Evolutionary conservation across 2,113 vertebrate species (phyloP), one percentile per base, ranked within the genome.

Genomic region (Chloebia gouldiae): DNA sequence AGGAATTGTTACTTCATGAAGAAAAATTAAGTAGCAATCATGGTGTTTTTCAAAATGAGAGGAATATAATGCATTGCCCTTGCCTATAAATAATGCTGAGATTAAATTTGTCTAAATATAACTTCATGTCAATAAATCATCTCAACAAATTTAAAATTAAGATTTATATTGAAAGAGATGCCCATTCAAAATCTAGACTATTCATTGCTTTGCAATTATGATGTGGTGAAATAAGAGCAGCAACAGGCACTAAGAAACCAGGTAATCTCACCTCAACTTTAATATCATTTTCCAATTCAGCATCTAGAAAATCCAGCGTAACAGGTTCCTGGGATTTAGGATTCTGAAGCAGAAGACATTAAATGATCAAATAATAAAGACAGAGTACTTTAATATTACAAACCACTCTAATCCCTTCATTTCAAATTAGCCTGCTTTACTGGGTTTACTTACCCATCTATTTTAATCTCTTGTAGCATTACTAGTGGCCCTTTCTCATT

Each of bases 291-390:
- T 99, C 99, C 93, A 99, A 86, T 87, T 99, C 99, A 27, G 99
- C 99, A 93, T 99, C 99, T 78, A 99, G 98, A 84, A 99, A 99
- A 98, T 99, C 99, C 87, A 99, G 95, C 0, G 99, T 99, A 71
- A 99, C 99, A 31, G 99, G 99, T 87, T 99, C 99, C 99, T 99
- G 99, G 94, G 99, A 99, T 99, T 99, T 99, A 81, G 98, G 99
- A 97, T 99, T 99, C 99, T 99, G 97, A 93, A 96, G 92, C 47
- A 97, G 79, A 97, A 96, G 88, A 91, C 30, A 95, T 91, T 69
- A 82, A 85, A 81, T 82, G 33, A 96, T 63, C 37, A 94, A 94
- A 93, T 72, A 94, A 94, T 88, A 95, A 94, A 68, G 28, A 95
- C 11, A 65, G 37, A 72, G 10, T 14, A 77, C 10, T 18, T 4